phyloP scores from a whole-genome alignment of 2,113 vertebrate genomes.

The Alectura lathami region DNA sequence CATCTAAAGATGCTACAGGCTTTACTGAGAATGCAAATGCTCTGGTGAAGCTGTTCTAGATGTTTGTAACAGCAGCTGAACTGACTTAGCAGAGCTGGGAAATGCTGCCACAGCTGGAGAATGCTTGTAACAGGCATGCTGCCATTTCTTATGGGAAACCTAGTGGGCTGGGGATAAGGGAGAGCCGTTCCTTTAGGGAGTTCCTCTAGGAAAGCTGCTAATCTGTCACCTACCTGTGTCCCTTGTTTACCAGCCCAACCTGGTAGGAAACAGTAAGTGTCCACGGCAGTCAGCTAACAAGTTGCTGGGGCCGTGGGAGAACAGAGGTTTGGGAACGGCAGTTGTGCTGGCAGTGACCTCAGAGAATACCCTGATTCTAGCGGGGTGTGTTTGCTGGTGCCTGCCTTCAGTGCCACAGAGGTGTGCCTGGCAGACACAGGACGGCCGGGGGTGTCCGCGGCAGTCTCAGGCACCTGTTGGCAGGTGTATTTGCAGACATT shows the following conservation, averaged over 20 bases:
- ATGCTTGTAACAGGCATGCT: not conserved
- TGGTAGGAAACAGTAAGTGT: not conserved
- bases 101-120: not conserved
- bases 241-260: not conserved
- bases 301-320: not conserved
- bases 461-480: rapidly evolving
- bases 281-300: not conserved
- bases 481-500: not conserved
- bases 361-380: not conserved
- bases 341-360: not conserved
- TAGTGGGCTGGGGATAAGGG: not conserved
- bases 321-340: not conserved
- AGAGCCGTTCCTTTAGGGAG: not conserved
- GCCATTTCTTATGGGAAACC: not conserved
- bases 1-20: not conserved
- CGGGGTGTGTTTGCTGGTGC: not conserved
- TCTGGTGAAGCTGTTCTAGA: not conserved
- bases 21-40: not conserved
- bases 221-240: not conserved
- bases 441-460: rapidly evolving
- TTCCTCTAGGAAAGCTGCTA: not conserved
- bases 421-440: not conserved
- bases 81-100: not conserved
- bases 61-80: not conserved
- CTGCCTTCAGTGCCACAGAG: not conserved